Evolutionary conservation across 1,140 invertebrate genomes (phyloP).

Genomic region (Drosophila kikkawai): DNA sequence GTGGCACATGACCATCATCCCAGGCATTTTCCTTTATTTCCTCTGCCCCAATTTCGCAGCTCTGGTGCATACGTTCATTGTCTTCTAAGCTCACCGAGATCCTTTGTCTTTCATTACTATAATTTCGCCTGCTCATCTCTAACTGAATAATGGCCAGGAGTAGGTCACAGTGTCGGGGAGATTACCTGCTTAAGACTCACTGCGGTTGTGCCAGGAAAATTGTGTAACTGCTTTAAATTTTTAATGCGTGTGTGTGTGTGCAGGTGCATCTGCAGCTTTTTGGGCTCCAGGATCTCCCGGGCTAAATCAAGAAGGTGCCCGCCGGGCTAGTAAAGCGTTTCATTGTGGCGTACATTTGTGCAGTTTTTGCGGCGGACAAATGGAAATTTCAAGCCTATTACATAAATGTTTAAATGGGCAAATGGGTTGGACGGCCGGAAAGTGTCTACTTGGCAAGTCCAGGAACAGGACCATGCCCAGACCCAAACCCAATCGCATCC

Average conservation of each 20-base stretch:
- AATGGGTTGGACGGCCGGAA: constrained; percentile 63
- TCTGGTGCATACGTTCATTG: background rate
- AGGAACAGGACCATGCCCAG: background rate
- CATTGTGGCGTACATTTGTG: constrained; percentile 55
- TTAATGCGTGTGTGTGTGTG: constrained; percentile 63
- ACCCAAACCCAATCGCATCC: constrained; percentile 41
- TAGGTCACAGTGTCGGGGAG: constrained; percentile 25
- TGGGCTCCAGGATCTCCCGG: background rate
- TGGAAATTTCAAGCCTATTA: constrained; percentile 80
- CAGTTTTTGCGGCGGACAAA: constrained; percentile 70
- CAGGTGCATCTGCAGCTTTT: constrained; percentile 33
- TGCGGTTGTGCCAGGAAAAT: constrained; percentile 56
- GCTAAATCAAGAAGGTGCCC: constrained; percentile 19
- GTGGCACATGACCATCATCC: background rate
- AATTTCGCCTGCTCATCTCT: constrained; percentile 48
- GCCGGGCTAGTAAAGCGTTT: constrained; percentile 20
- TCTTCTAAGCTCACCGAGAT: constrained; percentile 7
- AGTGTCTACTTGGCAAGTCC: constrained; percentile 47
- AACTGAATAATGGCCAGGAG: constrained; percentile 32
- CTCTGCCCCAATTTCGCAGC: constrained; percentile 11
- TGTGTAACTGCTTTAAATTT: constrained; percentile 67
- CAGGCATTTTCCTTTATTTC: background rate
- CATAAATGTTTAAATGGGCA: constrained; percentile 78
- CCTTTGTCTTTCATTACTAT: constrained; percentile 8
- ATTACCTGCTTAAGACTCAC: constrained; percentile 68